phyloP scores from a whole-genome alignment of 2,113 vertebrate genomes.

The Andinoacara biseriatus region DNA sequence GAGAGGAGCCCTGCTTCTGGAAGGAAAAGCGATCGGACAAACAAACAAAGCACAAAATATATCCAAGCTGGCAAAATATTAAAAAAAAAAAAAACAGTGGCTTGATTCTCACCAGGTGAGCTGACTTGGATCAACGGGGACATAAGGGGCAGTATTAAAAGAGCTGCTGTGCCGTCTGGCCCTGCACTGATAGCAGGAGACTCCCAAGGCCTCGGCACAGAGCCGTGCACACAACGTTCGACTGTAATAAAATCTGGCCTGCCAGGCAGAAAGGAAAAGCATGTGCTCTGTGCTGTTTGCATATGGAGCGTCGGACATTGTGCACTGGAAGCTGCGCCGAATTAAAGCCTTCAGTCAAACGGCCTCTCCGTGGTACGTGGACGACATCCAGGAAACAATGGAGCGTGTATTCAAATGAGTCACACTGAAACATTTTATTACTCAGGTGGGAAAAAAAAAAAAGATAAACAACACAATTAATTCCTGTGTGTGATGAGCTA shows the following conservation, averaged over 20 bases:
- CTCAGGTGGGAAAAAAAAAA: constrained; percentile 21
- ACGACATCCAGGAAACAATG: constrained; percentile 21
- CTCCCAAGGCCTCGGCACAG: constrained; percentile 37
- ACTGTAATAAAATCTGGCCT: constrained; percentile 52
- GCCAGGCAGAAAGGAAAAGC: constrained; percentile 52
- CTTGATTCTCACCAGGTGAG: constrained; percentile 66
- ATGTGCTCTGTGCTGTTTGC: constrained; percentile 65
- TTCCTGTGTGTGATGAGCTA: constrained; percentile 18
- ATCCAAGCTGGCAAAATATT: constrained; percentile 47
- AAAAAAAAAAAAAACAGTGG: constrained; percentile 10
- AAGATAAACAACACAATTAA: neutral
- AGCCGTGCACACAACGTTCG: constrained; percentile 27
- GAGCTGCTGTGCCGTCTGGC: constrained; percentile 65
- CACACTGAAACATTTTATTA: constrained; percentile 8
- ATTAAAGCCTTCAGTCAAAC: constrained; percentile 38
- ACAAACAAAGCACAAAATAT: constrained; percentile 58
- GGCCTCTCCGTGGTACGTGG: constrained; percentile 1
- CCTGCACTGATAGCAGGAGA: constrained; percentile 53
- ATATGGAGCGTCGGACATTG: constrained; percentile 33
- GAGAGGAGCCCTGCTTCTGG: constrained; percentile 32
- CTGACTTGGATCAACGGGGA: constrained; percentile 54
- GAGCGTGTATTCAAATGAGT: constrained; percentile 6
- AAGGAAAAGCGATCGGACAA: constrained; percentile 43
- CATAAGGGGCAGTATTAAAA: constrained; percentile 62
- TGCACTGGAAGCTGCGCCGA: neutral